Conservation (phyloP, 2,113 vertebrate species). For the Bubo bubo region DNA sequence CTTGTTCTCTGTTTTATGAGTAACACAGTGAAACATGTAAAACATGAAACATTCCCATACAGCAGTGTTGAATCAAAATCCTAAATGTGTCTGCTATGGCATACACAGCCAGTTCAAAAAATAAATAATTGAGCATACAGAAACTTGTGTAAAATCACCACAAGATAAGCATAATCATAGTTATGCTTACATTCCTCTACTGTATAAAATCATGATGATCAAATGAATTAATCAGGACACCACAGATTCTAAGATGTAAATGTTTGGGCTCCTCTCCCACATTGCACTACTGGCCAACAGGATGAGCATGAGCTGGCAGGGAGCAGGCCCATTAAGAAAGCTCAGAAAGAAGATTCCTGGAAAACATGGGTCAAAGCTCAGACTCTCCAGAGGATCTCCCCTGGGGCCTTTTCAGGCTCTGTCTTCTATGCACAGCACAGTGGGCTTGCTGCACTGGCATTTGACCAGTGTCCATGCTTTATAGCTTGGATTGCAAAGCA, state of each 20-base stretch:
- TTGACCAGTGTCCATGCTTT: neutral
- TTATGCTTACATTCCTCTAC: neutral
- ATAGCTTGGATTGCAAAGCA: neutral
- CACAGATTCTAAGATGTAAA: neutral
- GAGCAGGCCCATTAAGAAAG: neutral
- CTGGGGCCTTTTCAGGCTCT: neutral
- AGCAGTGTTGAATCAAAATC: neutral
- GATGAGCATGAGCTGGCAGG: neutral
- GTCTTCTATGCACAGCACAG: neutral
- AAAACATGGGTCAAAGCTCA: neutral
- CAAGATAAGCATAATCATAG: neutral
- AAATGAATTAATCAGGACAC: neutral
- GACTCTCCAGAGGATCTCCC: neutral
- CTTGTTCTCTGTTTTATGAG: neutral
- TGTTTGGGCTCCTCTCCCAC: neutral
- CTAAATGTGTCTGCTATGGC: neutral
- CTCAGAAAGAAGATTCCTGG: neutral
- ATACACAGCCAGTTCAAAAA: neutral
- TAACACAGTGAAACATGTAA: neutral
- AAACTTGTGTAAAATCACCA: neutral
- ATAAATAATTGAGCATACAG: neutral
- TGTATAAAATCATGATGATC: neutral
- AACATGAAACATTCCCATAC: neutral
- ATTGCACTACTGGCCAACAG: rapidly evolving
- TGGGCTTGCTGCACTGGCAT: neutral